Base-by-base conservation (phyloP, 1,140 invertebrate species). In the Listronotus oregonensis region DNA sequence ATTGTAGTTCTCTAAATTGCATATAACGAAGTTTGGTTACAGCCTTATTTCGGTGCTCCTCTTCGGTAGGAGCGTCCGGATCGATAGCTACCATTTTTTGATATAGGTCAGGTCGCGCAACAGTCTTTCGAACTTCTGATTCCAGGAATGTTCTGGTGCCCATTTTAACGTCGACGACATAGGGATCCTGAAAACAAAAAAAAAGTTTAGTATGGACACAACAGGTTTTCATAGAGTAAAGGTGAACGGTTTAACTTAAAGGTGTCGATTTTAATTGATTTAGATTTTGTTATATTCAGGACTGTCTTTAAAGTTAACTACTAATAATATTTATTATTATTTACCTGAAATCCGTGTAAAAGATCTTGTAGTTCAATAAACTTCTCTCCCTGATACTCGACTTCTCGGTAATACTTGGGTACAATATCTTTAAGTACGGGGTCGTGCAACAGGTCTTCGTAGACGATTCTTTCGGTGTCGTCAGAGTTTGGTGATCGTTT, bases 31-130 rank as follows among this genome's bases (percentile, higher is more conserved):
- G 82, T 81, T 97, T 97, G 1, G 94, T 96, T 6, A 98, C 91
- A 3, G 93, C 93, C 64, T 87, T 82, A 0, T 84, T 78, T 37
- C 84, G 80, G 70, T 92, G 88, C 79, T 98, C 95, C 47, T 92
- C 88, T 57, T 82, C 78, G 2, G 92, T 96, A 0, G 95, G 95
- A 1, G 92, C 95, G 57, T 81, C 84, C 0, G 91, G 89, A 77
- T 97, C 95, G 9, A 98, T 87, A 10, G 92, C 87, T n/a, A 97
- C 86, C 95, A 98, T 98, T 83, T 95, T 95, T 69, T 91, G 85
- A 74, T 94, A 95, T 0, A 95, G 82, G 80, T 95, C 93, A 3
- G 83, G 71, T 51, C 94, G 82, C 11, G 91, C 89, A 4, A 83
- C 85, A 8, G 85, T 87, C 73, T 97, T 97, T 71, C 88, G 88